Percentiles rank a stretch among this genome's conserved stretches.
Evolutionary conservation across 2,113 vertebrate genomes (phyloP).

Genomic region (Callospermophilus lateralis): DNA sequence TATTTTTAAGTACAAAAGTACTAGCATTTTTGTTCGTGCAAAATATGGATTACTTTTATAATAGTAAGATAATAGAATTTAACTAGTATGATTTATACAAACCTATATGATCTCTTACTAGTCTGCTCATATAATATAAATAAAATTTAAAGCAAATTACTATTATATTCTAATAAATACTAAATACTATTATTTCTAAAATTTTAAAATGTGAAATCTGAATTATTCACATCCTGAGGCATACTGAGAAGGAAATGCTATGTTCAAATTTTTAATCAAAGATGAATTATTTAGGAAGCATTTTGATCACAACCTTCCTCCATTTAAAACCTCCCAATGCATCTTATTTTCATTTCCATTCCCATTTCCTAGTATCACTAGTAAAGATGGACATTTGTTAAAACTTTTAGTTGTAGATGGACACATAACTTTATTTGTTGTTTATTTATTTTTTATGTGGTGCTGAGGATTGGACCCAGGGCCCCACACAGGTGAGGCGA

Average conservation of each 20-base stretch:
- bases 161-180: conserved; percentile 68
- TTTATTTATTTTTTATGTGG: too few species aligned
- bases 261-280: neutral
- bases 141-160: conserved; percentile 66
- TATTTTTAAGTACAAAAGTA: conserved; percentile 60
- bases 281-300: neutral
- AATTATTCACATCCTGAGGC: conserved; percentile 10
- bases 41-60: conserved; percentile 74
- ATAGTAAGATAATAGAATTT: conserved; percentile 75
- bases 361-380: neutral
- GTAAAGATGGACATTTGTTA: neutral
- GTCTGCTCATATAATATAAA: conserved; percentile 67
- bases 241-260: neutral
- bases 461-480: too few species aligned
- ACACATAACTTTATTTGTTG: too few species aligned
- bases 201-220: conserved; percentile 29
- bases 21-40: conserved; percentile 43
- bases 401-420: too few species aligned
- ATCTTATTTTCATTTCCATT: neutral
- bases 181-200: conserved; percentile 60
- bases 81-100: conserved; percentile 69
- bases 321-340: neutral
- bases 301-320: neutral
- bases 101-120: conserved; percentile 39
- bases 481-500: too few species aligned